These are phyloP conservation scores for Pyrochroa serraticornis DNA, from an alignment of 2,888 invertebrate species.

Conservation along the genomic window DNA sequence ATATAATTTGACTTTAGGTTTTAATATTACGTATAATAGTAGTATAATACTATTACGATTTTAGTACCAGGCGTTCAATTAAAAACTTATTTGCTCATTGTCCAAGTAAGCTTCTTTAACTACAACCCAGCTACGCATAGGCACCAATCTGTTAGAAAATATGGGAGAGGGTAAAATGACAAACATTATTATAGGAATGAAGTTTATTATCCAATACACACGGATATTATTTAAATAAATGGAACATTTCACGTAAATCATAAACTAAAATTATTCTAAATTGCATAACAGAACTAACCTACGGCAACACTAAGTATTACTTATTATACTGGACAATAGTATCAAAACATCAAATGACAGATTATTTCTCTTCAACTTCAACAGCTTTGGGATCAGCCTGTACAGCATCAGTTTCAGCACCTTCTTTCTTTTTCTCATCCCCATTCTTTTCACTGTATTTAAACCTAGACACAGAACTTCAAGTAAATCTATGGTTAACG, in stretches of 20 bases:
- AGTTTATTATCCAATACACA: not conserved
- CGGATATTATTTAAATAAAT: too few species aligned
- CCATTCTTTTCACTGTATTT: conserved; percentile 53
- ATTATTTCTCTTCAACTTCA: conserved; percentile 28
- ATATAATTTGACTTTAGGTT: too few species aligned
- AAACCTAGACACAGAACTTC: conserved; percentile 44
- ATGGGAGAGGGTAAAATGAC: too few species aligned
- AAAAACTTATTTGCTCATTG: too few species aligned
- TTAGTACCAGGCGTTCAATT: too few species aligned
- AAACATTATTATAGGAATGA: not conserved
- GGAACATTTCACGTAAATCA: not conserved
- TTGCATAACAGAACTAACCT: not conserved
- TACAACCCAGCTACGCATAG: too few species aligned
- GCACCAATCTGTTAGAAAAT: too few species aligned
- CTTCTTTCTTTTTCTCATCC: conserved; percentile 40
- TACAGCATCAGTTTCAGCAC: conserved; percentile 16
- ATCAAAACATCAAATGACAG: not conserved
- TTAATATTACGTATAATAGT: too few species aligned
- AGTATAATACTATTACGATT: too few species aligned
- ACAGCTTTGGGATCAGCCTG: conserved; percentile 27
- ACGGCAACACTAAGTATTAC: not conserved
- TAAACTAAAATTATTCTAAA: not conserved
- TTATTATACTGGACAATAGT: not conserved
- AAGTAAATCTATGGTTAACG: not conserved
- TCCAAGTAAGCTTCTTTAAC: too few species aligned